Conservation (phyloP, 2,113 vertebrate species). For the Cisticola juncidis region DNA sequence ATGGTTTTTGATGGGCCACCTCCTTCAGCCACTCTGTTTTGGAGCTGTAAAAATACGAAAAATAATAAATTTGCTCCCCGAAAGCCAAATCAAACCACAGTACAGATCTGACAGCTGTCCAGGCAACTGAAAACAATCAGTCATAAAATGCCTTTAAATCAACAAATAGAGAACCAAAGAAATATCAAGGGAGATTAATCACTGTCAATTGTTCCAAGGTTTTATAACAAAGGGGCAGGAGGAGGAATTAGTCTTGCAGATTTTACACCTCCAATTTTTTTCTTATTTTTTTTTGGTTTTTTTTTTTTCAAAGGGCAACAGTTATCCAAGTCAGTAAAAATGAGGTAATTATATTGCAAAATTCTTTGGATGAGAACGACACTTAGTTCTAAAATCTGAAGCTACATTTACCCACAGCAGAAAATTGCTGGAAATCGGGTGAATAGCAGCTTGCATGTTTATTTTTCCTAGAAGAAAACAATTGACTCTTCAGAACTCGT, state of each 20-base stretch:
- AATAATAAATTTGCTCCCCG: constrained; percentile 45
- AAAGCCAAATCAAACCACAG: constrained; percentile 37
- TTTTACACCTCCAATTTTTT: not conserved
- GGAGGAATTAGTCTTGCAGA: constrained; percentile 53
- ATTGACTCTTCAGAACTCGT: constrained; percentile 51
- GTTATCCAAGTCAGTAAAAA: constrained; percentile 75
- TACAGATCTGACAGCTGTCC: constrained; percentile 40
- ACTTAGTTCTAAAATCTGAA: constrained; percentile 52
- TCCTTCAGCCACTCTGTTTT: not conserved
- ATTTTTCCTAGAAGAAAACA: constrained; percentile 71
- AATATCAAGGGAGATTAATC: constrained; percentile 72
- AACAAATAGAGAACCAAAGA: constrained; percentile 63
- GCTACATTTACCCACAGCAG: constrained; percentile 62
- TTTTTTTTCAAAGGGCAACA: constrained; percentile 2
- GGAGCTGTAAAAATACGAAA: constrained; percentile 47
- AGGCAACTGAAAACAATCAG: constrained; percentile 58
- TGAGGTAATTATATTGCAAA: constrained; percentile 78
- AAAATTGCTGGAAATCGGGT: constrained; percentile 67
- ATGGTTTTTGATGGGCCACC: not conserved
- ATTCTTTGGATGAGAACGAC: constrained; percentile 64
- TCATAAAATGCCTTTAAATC: constrained; percentile 65
- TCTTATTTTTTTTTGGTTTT: not conserved
- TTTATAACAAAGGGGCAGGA: constrained; percentile 46
- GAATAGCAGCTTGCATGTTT: constrained; percentile 58
- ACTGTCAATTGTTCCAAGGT: constrained; percentile 65